A percentile compares a stretch with the other conserved stretches of the same genome.
Evolutionary conservation across 2,797 vertebrate genomes (phyloP).

Genomic region (Enteromius thamalakanensis): DNA sequence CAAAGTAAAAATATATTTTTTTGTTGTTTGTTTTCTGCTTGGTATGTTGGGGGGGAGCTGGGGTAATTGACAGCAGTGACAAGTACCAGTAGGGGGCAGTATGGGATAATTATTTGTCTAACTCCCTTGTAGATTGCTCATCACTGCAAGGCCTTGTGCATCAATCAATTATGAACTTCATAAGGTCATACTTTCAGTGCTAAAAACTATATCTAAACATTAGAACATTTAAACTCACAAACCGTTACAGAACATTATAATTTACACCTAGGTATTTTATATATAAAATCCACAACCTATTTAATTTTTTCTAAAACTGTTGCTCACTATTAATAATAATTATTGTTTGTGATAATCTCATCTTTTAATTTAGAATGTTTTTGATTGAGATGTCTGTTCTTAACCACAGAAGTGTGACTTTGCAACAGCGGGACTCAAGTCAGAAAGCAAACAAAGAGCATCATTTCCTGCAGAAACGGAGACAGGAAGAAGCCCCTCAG

Average conservation of each 20-base stretch:
- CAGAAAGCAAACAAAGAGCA: neutral
- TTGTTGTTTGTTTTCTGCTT: neutral
- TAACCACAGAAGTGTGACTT: neutral
- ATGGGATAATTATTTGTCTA: neutral
- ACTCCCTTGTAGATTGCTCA: too few species aligned
- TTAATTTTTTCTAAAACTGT: neutral
- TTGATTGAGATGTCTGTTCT: neutral
- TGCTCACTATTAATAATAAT: neutral
- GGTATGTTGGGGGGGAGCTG: too few species aligned
- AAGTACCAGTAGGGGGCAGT: neutral
- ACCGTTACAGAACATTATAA: neutral
- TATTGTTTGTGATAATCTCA: neutral
- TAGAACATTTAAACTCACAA: neutral
- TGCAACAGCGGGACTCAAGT: neutral
- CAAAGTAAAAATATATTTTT: neutral
- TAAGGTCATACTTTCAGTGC: neutral
- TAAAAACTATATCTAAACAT: neutral
- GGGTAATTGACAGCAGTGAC: neutral
- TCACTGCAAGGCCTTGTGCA: neutral
- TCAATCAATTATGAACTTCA: neutral
- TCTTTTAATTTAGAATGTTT: neutral
- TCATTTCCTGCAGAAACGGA: conserved; percentile 9
- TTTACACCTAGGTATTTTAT: neutral
- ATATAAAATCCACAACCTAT: neutral
- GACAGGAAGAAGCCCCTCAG: conserved; percentile 17